Evolutionary conservation across 2,888 invertebrate genomes (phyloP), one percentile per base, ranked within the genome.

Genomic region (Drosophila paramelanica): DNA sequence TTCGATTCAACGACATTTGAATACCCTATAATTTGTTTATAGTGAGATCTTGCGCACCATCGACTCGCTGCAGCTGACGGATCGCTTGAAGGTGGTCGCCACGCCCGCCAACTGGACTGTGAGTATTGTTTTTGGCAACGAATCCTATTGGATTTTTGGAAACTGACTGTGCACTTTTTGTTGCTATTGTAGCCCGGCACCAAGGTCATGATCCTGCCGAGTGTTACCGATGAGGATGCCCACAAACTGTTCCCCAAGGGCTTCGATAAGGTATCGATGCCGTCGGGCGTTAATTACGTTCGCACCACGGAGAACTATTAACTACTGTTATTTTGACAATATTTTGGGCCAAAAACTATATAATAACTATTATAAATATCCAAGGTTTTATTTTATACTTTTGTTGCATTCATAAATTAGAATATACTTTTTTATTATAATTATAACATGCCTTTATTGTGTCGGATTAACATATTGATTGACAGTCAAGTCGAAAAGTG

Each of bases 31-130:
- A 1, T 11, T 39, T 13, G 3, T 7, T 13, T 1, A 8, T 51
- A 97, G 97, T 93, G 97, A 98, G 93, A 95, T 98, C 70, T 92
- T 98, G 25, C 94, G 97, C 64, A 95, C 96, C 25, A 94, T 97
- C 71, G 97, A 97, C 91, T 97, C 97, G 0, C 93, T 97, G 45
- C 97, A 97, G 92, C 93, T 98, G 73, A 96, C 95, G 1, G 95
- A 95, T 75, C 93, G 93, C 62, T 92, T 94, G 59, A 95, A 95
- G 79, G 93, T 96, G 67, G 94, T 96, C 62, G 97, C 97, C 8
- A 98, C 97, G 5, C 97, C 97, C 20, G 97, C 95, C 25, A 96
- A 97, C 91, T 98, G 98, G 97, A 94, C 94, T 92, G 96, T 96
- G 93, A 93, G 93, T 92, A 20, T 25, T 14, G 23, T 0, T 17